A percentile compares a stretch with the other conserved stretches of the same genome.
Evolutionary conservation across 2,113 vertebrate genomes (phyloP).

Genomic region (Phrynocephalus versicolor): DNA sequence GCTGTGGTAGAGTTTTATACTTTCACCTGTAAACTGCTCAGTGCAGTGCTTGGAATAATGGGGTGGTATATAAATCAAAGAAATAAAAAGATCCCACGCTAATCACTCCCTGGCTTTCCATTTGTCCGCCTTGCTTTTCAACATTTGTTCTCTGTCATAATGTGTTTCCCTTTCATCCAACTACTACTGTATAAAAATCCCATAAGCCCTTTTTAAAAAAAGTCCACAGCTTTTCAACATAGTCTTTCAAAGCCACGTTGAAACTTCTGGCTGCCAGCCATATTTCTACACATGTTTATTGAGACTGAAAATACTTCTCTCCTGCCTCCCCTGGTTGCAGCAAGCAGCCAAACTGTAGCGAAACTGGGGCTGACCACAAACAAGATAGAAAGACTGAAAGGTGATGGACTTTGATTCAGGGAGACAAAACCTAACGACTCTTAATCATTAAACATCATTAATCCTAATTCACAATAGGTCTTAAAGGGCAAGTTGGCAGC

Average conservation of each 20-base stretch:
- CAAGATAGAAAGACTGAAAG: background rate
- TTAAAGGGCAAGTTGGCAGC: background rate
- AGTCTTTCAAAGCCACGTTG: slow-evolving; percentile 59
- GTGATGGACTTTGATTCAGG: slow-evolving; percentile 32
- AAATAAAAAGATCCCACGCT: slow-evolving; percentile 38
- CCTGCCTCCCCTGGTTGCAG: too few species aligned
- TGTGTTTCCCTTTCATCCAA: slow-evolving; percentile 59
- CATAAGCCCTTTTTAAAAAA: background rate
- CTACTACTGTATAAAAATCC: slow-evolving; percentile 43
- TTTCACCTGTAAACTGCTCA: too few species aligned
- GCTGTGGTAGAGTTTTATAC: too few species aligned
- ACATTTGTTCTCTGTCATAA: slow-evolving; percentile 53
- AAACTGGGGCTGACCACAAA: slow-evolving; percentile 27
- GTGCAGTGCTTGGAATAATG: too few species aligned
- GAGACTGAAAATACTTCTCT: background rate
- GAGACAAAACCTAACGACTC: slow-evolving; percentile 16
- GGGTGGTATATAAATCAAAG: slow-evolving; percentile 18
- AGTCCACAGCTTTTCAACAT: slow-evolving; percentile 44
- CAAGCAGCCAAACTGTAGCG: slow-evolving; percentile 28
- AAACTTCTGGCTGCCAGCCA: slow-evolving; percentile 57
- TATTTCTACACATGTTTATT: slow-evolving; percentile 46
- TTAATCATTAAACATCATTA: background rate
- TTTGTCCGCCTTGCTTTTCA: background rate
- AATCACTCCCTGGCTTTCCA: background rate
- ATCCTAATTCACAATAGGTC: background rate